Evolutionary conservation across 2,797 vertebrate species (phyloP).

Genomic region (Sebastes iracundus): DNA sequence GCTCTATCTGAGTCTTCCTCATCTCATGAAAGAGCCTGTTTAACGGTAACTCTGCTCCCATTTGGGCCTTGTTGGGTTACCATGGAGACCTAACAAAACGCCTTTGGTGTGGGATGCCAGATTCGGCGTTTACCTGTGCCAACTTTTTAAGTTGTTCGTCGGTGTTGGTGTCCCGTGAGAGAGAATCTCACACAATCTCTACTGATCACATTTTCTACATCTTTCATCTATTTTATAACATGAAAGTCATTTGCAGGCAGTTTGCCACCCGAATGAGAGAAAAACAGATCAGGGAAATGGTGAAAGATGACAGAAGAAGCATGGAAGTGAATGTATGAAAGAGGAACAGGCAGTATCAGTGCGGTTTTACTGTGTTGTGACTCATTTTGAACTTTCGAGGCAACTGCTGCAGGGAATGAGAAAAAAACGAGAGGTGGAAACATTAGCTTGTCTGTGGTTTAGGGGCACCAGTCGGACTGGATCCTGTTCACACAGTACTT

Average conservation of each 20-base stretch:
- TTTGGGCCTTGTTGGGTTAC: conserved; percentile 36
- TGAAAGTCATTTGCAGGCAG: background rate
- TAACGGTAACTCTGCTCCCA: conserved; percentile 1
- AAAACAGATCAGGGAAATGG: background rate
- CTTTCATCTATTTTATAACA: background rate
- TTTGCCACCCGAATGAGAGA: background rate
- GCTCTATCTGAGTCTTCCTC: background rate
- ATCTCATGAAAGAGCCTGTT: background rate
- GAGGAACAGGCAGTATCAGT: background rate
- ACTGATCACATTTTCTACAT: background rate
- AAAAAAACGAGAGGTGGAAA: conserved; percentile 26
- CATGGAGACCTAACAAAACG: conserved; percentile 51
- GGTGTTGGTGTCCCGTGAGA: background rate
- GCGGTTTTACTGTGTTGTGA: background rate
- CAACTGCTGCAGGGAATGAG: background rate
- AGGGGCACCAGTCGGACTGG: conserved; percentile 58
- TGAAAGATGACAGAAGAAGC: background rate
- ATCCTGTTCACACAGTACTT: conserved; percentile 48
- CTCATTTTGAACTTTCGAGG: background rate
- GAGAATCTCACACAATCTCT: background rate
- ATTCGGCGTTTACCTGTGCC: conserved; percentile 3
- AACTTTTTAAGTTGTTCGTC: background rate
- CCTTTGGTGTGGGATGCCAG: background rate
- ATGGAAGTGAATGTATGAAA: background rate
- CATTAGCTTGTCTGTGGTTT: background rate